Evolutionary conservation across 2,113 vertebrate species (phyloP), one percentile per base, ranked within the genome.

Genomic region (Macheiramphus alcinus): DNA sequence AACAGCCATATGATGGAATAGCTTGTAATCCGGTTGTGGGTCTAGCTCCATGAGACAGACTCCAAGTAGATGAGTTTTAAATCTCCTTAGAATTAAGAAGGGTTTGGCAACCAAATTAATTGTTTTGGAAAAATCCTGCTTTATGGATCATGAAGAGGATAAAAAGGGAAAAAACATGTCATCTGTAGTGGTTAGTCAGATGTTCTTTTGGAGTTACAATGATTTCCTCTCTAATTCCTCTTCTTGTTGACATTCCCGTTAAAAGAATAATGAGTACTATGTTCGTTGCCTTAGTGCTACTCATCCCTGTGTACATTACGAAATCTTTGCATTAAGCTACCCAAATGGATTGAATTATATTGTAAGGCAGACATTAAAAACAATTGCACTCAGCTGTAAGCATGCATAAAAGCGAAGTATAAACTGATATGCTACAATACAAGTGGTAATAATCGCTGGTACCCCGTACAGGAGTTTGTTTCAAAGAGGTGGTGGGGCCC

Each of bases 11-110:
- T 94, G 97, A 97, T 93, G 97, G 98, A 97, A 85, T 86, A 98
- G 96, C 91, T 91, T 85, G 42, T 98, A 98, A 98, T 98, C 98
- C 93, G 94, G 85, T 96, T 91, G 96, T 89, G 95, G 91, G 47
- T 93, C 92, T 85, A 65, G 86, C 94, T 96, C 95, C 75, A 40
- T 86, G 94, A 96, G 95, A 93, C 94, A 95, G 95, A 91, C 87
- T 96, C 95, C 94, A 96, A 97, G 97, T 88, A 97, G 96, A 98
- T 97, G 97, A 97, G 97, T 94, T 96, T 97, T 96, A 97, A 98
- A 98, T 97, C 97, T 97, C 94, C 97, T 98, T 97, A 97, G 97
- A 98, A 97, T 97, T 97, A 97, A 98, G 96, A 96, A 97, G 97
- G 93, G 93, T 97, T 97, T 96, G 94, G 88, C 95, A 96, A 96